phyloP scores from a whole-genome alignment of 2,113 vertebrate genomes.

The Gymnocephalus cernua region DNA sequence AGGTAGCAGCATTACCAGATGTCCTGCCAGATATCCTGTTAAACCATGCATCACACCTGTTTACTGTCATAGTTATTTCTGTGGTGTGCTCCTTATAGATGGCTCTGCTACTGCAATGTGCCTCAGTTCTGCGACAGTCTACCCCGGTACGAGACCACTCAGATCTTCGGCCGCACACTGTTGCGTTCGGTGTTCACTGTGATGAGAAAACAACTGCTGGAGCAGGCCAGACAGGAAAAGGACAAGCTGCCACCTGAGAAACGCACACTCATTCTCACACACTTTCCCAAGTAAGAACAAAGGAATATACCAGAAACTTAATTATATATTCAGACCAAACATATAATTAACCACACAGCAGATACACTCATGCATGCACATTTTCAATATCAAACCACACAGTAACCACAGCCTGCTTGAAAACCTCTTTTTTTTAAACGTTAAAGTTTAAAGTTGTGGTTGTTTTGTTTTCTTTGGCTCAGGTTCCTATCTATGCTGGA shows the following conservation, averaged over 20 bases:
- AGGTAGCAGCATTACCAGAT: conserved; percentile 82
- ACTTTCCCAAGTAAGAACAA: conserved; percentile 96
- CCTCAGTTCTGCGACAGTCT: conserved; percentile 99
- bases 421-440: neutral
- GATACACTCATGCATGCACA: neutral
- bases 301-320: neutral
- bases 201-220: conserved; percentile 96
- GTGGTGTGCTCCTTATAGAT: conserved; percentile 79
- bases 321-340: neutral
- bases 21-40: neutral
- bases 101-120: conserved; percentile 99
- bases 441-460: neutral
- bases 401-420: neutral
- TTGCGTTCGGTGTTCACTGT: conserved; percentile 96
- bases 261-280: conserved; percentile 97
- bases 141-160: conserved; percentile 95
- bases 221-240: conserved; percentile 97
- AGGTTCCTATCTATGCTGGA: conserved; percentile 99
- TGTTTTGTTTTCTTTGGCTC: conserved; percentile 41
- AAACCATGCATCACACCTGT: neutral
- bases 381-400: conserved; percentile 3
- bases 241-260: conserved; percentile 98
- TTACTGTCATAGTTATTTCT: neutral
- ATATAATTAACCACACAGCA: neutral
- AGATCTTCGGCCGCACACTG: conserved; percentile 95